A percentile compares a stretch with the other conserved stretches of the same genome.
These are phyloP conservation scores for Drosophila lacertosa DNA, from an alignment of 1,140 invertebrate genomes.

Conservation along the genomic window DNA sequence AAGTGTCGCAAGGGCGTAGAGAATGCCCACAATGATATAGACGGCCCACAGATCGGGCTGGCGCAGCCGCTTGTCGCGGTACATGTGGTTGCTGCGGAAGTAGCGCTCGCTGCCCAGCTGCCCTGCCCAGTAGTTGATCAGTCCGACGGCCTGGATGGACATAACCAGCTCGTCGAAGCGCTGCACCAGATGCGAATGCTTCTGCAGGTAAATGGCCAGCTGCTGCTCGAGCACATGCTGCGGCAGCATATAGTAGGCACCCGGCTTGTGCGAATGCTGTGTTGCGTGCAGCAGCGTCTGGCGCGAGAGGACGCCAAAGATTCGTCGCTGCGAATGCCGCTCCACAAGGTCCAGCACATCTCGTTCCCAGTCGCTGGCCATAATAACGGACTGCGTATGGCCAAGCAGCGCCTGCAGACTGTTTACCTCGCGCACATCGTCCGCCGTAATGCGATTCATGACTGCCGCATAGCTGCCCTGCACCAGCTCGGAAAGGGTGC, in stretches of 20 bases:
- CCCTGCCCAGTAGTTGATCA: conserved; percentile 49
- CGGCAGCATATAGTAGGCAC: conserved; percentile 46
- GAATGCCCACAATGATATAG: conserved; percentile 24
- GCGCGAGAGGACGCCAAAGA: conserved; percentile 45
- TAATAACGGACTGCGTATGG: conserved; percentile 13
- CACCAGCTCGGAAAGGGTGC: conserved; percentile 34
- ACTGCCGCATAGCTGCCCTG: conserved; percentile 41
- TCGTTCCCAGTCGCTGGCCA: conserved; percentile 37
- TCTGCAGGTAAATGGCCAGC: conserved; percentile 58
- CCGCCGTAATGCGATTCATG: conserved; percentile 44
- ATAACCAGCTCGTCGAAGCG: conserved; percentile 52
- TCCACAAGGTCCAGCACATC: conserved; percentile 46
- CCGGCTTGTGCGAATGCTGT: conserved; percentile 25
- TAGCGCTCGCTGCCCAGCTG: conserved; percentile 45
- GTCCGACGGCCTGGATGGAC: conserved; percentile 53
- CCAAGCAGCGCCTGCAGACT: conserved; percentile 28
- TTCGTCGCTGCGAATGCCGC: background rate
- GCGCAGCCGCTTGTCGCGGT: conserved; percentile 37
- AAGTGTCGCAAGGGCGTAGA: conserved; percentile 35
- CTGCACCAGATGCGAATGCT: conserved; percentile 52
- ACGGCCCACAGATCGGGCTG: conserved; percentile 46
- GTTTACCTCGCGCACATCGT: conserved; percentile 45
- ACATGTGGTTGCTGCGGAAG: conserved; percentile 41
- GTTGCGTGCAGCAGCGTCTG: conserved; percentile 45
- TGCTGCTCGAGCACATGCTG: conserved; percentile 58